Conservation (phyloP, 2,113 vertebrate genomes). For the Maccullochella peelii region DNA sequence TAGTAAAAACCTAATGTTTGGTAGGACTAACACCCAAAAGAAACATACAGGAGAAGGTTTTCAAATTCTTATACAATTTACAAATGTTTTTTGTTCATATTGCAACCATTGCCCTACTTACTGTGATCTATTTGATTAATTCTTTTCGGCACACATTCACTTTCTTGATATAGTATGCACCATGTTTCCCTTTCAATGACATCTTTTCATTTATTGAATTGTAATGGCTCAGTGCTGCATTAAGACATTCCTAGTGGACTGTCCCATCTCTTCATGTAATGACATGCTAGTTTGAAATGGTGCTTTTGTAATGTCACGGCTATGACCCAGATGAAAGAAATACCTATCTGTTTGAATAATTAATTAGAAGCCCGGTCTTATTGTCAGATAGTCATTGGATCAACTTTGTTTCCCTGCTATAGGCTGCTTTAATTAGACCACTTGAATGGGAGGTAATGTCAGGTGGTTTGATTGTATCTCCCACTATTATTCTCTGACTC, state of each 20-base stretch:
- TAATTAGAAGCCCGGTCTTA: constrained; percentile 22
- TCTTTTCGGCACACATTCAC: neutral
- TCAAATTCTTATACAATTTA: too few species aligned
- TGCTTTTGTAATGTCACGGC: constrained; percentile 12
- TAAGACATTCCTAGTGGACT: constrained; percentile 12
- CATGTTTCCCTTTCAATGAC: neutral
- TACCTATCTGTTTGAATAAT: constrained; percentile 56
- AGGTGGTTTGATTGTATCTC: constrained; percentile 11
- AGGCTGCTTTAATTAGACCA: constrained; percentile 38
- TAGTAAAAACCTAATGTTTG: neutral
- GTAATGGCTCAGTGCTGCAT: constrained; percentile 3
- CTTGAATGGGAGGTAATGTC: constrained; percentile 24
- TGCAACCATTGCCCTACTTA: neutral
- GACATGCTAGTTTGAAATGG: constrained; percentile 2
- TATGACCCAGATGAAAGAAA: constrained; percentile 46
- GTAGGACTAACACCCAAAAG: neutral
- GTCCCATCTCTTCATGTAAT: neutral
- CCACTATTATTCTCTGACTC: constrained; percentile 6
- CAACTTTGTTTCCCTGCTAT: constrained; percentile 17
- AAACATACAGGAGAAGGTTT: neutral
- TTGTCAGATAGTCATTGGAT: constrained; percentile 24
- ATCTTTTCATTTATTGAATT: constrained; percentile 11
- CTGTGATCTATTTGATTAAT: neutral
- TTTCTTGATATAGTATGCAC: neutral
- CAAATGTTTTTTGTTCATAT: too few species aligned